A percentile compares a stretch with the other conserved stretches of the same genome.
Conservation (phyloP, 2,113 vertebrate species). For the Triplophysa siluroides region DNA sequence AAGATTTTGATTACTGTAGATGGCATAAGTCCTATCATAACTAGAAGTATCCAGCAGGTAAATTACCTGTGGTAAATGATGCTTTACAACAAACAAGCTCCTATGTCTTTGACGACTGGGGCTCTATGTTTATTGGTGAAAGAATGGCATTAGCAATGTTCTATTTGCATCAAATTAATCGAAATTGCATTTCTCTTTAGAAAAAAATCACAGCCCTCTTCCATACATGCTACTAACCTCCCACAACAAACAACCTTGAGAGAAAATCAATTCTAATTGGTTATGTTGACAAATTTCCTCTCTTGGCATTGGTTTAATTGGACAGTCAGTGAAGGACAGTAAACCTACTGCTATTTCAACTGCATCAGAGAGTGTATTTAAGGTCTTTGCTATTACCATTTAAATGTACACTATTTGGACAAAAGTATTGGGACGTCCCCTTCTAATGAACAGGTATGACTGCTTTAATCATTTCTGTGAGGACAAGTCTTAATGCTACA, state of each 20-base stretch:
- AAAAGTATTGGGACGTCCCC: too few relatives aligned
- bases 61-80: background rate
- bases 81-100: too few relatives aligned
- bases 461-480: too few relatives aligned
- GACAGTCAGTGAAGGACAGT: background rate
- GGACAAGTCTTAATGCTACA: too few relatives aligned
- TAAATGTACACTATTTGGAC: too few relatives aligned
- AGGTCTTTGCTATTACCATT: conserved; percentile 14
- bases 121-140: too few relatives aligned
- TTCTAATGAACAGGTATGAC: too few relatives aligned
- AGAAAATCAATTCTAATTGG: conserved; percentile 11
- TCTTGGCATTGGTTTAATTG: conserved; percentile 5
- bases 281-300: background rate
- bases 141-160: background rate
- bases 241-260: background rate
- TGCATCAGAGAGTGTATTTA: background rate
- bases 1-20: conserved; percentile 51
- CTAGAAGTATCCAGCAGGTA: background rate
- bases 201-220: background rate
- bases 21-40: conserved; percentile 12
- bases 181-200: background rate
- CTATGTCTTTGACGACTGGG: too few relatives aligned
- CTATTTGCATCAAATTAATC: background rate
- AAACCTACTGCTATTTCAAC: background rate
- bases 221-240: background rate